Percentiles rank a stretch among this genome's conserved stretches.
Conservation (phyloP, 2,797 vertebrate genomes). For the Rhynchonycteris naso region DNA sequence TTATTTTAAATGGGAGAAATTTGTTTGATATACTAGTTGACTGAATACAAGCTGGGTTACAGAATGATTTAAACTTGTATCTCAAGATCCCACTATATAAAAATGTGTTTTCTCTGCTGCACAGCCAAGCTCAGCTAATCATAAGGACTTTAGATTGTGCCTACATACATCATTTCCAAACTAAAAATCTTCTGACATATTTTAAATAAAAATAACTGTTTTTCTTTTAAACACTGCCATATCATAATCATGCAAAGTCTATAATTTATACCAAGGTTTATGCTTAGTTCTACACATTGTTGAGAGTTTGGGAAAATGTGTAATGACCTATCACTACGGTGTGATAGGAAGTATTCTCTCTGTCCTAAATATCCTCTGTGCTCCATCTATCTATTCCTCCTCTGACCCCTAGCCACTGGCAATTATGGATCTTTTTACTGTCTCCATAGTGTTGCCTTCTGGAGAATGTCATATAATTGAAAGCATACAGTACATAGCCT, state of each 20-base stretch:
- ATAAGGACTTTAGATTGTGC: background rate
- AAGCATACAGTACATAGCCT: background rate
- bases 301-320: background rate
- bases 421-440: background rate
- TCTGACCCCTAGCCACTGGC: background rate
- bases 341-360: background rate
- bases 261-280: background rate
- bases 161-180: conserved; percentile 18
- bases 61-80: too few species aligned
- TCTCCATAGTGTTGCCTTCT: background rate
- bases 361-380: background rate
- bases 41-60: too few species aligned
- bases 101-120: conserved; percentile 41
- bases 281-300: background rate
- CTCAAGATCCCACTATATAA: too few species aligned
- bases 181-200: background rate
- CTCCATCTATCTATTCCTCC: background rate
- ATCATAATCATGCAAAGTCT: background rate
- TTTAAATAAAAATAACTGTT: background rate
- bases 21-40: too few species aligned
- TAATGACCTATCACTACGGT: background rate
- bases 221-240: background rate
- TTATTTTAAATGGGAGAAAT: too few species aligned
- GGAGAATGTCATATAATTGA: background rate
- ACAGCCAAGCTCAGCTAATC: background rate